These are phyloP conservation scores for Notothenia coriiceps DNA, from an alignment of 2,113 vertebrate species.

Conservation along the genomic window DNA sequence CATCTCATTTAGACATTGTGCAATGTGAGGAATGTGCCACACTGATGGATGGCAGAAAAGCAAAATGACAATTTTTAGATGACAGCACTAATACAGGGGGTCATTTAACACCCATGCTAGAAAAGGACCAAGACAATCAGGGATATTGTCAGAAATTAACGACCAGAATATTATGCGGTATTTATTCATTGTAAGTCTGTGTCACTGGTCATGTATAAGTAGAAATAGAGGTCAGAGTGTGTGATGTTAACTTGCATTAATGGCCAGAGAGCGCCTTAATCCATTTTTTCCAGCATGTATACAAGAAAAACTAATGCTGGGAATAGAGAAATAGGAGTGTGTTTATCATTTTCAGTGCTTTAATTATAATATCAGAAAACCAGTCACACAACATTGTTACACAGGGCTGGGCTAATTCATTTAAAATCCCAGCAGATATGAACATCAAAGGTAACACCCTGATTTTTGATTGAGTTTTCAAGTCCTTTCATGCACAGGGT, in stretches of 20 bases:
- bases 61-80: slow-evolving; percentile 62
- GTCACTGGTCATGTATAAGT: slow-evolving; percentile 78
- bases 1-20: slow-evolving; percentile 51
- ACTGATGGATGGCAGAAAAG: slow-evolving; percentile 45
- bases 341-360: slow-evolving; percentile 68
- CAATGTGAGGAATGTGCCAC: slow-evolving; percentile 58
- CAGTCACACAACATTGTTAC: slow-evolving; percentile 38
- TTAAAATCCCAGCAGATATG: slow-evolving; percentile 56
- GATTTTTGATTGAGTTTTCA: slow-evolving; percentile 51
- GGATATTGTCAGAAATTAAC: slow-evolving; percentile 81
- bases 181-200: slow-evolving; percentile 81
- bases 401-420: slow-evolving; percentile 48
- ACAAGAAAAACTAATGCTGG: slow-evolving; percentile 62
- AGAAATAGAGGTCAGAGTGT: slow-evolving; percentile 79
- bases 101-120: slow-evolving; percentile 57
- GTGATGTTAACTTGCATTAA: slow-evolving; percentile 75
- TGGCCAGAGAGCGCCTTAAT: slow-evolving; percentile 83
- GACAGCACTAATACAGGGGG: slow-evolving; percentile 59
- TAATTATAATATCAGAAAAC: slow-evolving; percentile 50
- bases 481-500: slow-evolving; percentile 73
- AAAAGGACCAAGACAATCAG: slow-evolving; percentile 81
- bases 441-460: slow-evolving; percentile 38
- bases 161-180: slow-evolving; percentile 74
- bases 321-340: slow-evolving; percentile 43
- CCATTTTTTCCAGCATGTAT: slow-evolving; percentile 64